Evolutionary conservation across 1,140 invertebrate species (phyloP), one percentile per base, ranked within the genome.

Genomic region (Triops cancriformis): DNA sequence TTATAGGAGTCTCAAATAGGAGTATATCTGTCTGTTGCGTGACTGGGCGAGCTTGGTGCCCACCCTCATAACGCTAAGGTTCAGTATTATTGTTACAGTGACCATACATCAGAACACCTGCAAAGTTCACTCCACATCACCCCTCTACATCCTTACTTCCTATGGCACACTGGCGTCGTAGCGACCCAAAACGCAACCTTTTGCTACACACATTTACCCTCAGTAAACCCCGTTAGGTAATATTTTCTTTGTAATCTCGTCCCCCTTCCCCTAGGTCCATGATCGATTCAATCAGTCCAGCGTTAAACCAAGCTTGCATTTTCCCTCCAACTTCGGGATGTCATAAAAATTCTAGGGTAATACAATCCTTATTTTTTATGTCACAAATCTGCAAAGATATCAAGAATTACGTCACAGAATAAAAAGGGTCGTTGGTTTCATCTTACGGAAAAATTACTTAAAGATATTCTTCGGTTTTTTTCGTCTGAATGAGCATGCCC

Each of bases 61-160:
- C 51, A 64, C 51, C 51, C 51, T 64, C 51, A 64, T 64, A 23
- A 64, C 51, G 51, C 51, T 14, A 23, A 64, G 51, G 51, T 18
- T 64, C 51, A 64, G 14, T 64, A 64, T 64, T 64, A 64, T 64
- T 64, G 51, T 64, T 64, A 64, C 23, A 64, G 51, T 64, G 51
- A 64, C 51, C 51, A 64, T 64, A 18, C 51, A 64, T 64, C 23
- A 23, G 51, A 64, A 64, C 51, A 64, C 51, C 51, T 64, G 51
- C 51, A 64, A 23, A 64, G 51, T 64, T 23, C 23, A 10, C 18
- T 64, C 23, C 14, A 64, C 23, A n/a, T 23, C 23, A 64, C 51
- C 18, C 51, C 51, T 64, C 23, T 18, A 9, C 51, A 23, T 23
- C 51, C 14, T 5, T n/a, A 12, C 18, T 6, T 23, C 51, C 51